Evolutionary conservation across 1,140 invertebrate genomes (phyloP).

Genomic region (Diprion similis): DNA sequence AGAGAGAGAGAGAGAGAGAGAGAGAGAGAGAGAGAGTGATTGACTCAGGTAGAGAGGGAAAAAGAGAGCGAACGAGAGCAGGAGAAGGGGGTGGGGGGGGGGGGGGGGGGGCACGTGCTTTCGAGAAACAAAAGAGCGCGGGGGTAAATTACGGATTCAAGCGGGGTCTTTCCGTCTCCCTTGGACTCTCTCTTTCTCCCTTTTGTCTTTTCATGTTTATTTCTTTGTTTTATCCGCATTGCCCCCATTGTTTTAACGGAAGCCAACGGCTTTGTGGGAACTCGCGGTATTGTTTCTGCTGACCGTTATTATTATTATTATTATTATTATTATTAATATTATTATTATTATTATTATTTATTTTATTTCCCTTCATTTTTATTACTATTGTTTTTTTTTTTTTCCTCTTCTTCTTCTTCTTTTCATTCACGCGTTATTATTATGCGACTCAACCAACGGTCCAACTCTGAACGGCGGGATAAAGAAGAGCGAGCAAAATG

Average conservation of each 20-base stretch:
- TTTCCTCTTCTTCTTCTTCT: slow-evolving; percentile 33
- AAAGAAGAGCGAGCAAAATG: too few species aligned
- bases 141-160: slow-evolving; percentile 60
- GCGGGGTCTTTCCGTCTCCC: slow-evolving; percentile 32
- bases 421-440: slow-evolving; percentile 10
- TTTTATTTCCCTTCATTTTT: slow-evolving; percentile 35
- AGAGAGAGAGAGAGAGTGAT: slow-evolving; percentile 19
- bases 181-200: slow-evolving; percentile 15
- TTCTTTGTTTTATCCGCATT: slow-evolving; percentile 55
- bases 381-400: slow-evolving; percentile 38
- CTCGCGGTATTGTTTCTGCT: slow-evolving; percentile 33
- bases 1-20: slow-evolving; percentile 24
- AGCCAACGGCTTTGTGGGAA: slow-evolving; percentile 41
- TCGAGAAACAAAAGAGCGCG: slow-evolving; percentile 52
- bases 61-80: slow-evolving; percentile 27
- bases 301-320: slow-evolving; percentile 30
- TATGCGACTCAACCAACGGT: background rate
- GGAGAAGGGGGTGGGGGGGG: too few species aligned
- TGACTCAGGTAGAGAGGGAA: slow-evolving; percentile 19
- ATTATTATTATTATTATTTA: slow-evolving; percentile 36
- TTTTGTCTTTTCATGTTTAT: slow-evolving; percentile 58
- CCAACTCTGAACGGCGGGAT: too few species aligned
- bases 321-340: slow-evolving; percentile 34
- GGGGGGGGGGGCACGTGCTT: slow-evolving; percentile 29
- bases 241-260: slow-evolving; percentile 51